A percentile compares a stretch with the other conserved stretches of the same genome.
phyloP scores from a whole-genome alignment of 2,113 vertebrate species.

The Upupa epops region DNA sequence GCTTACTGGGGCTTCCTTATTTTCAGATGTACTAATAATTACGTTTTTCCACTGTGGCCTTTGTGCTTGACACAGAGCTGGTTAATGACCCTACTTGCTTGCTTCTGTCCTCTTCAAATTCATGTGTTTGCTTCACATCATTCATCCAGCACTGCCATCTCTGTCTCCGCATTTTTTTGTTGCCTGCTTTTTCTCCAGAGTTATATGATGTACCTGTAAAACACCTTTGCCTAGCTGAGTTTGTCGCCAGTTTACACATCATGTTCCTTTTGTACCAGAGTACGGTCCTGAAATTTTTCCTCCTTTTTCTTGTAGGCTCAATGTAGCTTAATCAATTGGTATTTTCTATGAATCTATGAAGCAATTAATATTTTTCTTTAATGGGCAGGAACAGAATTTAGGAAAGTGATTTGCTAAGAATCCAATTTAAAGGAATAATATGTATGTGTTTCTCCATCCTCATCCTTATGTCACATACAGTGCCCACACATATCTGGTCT shows the following conservation, averaged over 20 bases:
- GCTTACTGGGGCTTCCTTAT: background rate
- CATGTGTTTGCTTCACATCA: background rate
- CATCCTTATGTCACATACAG: background rate
- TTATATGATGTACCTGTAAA: background rate
- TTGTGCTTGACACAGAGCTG: background rate
- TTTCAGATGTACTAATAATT: background rate
- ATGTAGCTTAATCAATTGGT: background rate
- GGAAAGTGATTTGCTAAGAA: background rate
- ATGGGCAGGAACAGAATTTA: background rate
- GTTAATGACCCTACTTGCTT: background rate
- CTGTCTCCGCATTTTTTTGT: background rate
- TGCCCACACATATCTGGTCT: background rate
- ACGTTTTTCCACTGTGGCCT: background rate
- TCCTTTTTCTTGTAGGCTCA: background rate
- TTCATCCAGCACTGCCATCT: background rate
- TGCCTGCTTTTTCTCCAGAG: background rate
- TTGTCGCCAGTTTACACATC: background rate
- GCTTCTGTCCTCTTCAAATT: background rate
- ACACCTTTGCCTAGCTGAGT: background rate
- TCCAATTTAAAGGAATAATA: background rate
- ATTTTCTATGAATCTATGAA: no score
- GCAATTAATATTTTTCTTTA: background rate
- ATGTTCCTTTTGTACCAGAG: background rate
- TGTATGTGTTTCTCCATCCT: background rate
- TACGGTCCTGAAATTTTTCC: background rate